Evolutionary conservation across 1,140 invertebrate genomes (phyloP).

Genomic region (Cydia amplana): DNA sequence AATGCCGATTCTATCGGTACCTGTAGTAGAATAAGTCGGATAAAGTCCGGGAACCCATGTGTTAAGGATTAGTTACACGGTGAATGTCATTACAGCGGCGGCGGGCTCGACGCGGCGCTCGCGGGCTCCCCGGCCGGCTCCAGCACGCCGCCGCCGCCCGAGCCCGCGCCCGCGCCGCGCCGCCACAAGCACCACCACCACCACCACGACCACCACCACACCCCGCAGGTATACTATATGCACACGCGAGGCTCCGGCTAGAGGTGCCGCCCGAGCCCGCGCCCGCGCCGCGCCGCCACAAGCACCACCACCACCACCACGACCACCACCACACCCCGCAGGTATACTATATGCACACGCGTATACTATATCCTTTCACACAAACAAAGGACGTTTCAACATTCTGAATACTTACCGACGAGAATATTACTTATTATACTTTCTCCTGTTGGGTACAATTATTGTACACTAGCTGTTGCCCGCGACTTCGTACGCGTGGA

Average conservation of each 20-base stretch:
- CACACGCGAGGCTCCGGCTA: too few species aligned
- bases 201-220: constrained; percentile 29
- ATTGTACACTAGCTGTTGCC: too few species aligned
- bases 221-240: not conserved
- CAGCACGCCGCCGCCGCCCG: constrained; percentile 45
- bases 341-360: not conserved
- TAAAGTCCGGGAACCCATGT: too few species aligned
- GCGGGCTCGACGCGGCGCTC: not conserved
- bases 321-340: not conserved
- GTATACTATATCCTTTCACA: too few species aligned
- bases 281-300: not conserved
- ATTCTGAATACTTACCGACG: too few species aligned
- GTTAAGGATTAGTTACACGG: too few species aligned
- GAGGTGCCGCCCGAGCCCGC: constrained; percentile 42
- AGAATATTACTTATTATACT: too few species aligned
- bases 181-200: constrained; percentile 29
- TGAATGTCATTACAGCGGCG: not conserved
- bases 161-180: not conserved
- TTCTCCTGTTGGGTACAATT: too few species aligned
- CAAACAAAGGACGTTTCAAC: too few species aligned
- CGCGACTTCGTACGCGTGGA: too few species aligned
- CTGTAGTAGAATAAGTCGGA: too few species aligned
- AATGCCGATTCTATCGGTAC: too few species aligned
- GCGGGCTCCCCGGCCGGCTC: constrained; percentile 43
- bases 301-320: constrained; percentile 35